Base-by-base conservation (phyloP, 1,140 invertebrate species). In the Bombus affinis region DNA sequence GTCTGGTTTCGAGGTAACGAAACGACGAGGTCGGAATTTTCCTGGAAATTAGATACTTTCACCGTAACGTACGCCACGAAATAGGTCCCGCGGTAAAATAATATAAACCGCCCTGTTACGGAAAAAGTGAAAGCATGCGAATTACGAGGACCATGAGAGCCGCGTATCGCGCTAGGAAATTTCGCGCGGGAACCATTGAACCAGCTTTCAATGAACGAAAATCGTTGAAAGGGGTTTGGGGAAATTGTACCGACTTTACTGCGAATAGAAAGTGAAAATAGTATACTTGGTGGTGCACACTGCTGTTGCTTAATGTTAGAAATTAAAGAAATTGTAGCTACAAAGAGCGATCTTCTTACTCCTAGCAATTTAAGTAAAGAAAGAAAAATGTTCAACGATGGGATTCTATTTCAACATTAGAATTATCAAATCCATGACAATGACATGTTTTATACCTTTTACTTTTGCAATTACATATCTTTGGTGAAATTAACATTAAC, bases 61-160 rank as follows among this genome's bases (percentile, higher is more conserved):
- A 79, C 82, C 39, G 15, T 47, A 28, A 74, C 42, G 53, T n/a
- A 37, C 22, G 28, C 59, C 32, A 57, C 10, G 35, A 68, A 53
- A 57, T 25, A 15, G 42, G 44, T 22, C 62, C 59, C 44, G 25
- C 18, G 42, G 57, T 13, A 53, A 71, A 83, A 76, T 83, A 77
- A 78, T 71, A 71, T 62, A 79, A 84, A 71, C 66, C 10, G 66
- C 18, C 39, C 44, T 15, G 22, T 84, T 72, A 79, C 25, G 66
- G 82, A 72, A 71, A 66, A 84, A 79, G 82, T 84, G 82, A 84
- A 84, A 84, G 74, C 75, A 78, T 35, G 42, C 76, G 59, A 78
- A 65, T 78, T 42, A 78, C 76, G 76, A 28, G 59, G 25, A 25
- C 37, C 57, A 59, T 62, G 75, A 37, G 57, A 77, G 39, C 15